Evolutionary conservation across 2,797 vertebrate genomes (phyloP).

Genomic region (Acrocephalus scirpaceus): DNA sequence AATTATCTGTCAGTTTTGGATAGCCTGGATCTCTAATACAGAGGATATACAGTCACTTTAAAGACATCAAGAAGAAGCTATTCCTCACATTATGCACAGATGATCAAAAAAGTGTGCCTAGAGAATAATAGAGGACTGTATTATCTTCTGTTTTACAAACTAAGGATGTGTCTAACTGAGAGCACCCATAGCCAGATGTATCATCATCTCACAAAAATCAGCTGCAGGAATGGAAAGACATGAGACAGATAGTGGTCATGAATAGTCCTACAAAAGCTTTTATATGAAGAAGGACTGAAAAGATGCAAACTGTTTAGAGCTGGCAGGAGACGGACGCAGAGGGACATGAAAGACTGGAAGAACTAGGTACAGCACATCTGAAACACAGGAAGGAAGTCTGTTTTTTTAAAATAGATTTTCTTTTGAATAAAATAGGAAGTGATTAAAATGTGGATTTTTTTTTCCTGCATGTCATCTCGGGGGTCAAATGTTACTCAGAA

Average conservation of each 20-base stretch:
- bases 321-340: not conserved
- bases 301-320: constrained; percentile 7
- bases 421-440: constrained; percentile 21
- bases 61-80: constrained; percentile 6
- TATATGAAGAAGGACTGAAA: not conserved
- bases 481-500: constrained; percentile 3
- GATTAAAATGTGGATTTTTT: not conserved
- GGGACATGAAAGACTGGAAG: not conserved
- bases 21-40: not conserved
- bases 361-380: not conserved
- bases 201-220: not conserved
- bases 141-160: not conserved
- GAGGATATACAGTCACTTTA: not conserved
- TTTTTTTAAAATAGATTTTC: not conserved
- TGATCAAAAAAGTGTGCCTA: constrained; percentile 15
- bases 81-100: not conserved
- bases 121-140: not conserved
- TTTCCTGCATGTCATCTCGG: not conserved
- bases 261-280: not conserved
- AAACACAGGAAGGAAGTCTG: not conserved
- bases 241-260: not conserved
- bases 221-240: not conserved
- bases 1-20: not conserved
- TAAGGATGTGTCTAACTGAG: not conserved
- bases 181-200: not conserved